Percentiles rank a stretch among this genome's conserved stretches.
phyloP scores from a whole-genome alignment of 64 coral and sea anemone species.

The Orbicella faveolata region DNA sequence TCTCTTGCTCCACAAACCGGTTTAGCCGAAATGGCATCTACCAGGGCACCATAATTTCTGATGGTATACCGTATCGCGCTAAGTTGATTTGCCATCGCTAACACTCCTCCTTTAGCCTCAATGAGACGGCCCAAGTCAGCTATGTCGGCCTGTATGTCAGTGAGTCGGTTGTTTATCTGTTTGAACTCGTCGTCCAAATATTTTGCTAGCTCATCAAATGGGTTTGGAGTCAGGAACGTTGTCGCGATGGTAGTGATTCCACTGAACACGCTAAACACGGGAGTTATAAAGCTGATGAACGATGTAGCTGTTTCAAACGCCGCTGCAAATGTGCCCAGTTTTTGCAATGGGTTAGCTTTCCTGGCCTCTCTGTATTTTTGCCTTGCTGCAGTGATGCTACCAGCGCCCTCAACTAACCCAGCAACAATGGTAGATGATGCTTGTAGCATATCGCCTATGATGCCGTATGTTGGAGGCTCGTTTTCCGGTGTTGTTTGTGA shows the following conservation, averaged over 20 bases:
- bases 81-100: constrained; percentile 32
- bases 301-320: constrained; percentile 30
- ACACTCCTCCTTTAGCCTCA: constrained; percentile 28
- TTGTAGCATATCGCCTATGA: constrained; percentile 28
- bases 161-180: constrained; percentile 46
- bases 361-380: constrained; percentile 37
- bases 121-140: constrained; percentile 30
- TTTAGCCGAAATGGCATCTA: constrained; percentile 8
- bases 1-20: constrained; percentile 51
- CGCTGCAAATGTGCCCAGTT: constrained; percentile 19
- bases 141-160: constrained; percentile 37
- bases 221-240: constrained; percentile 63
- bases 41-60: constrained; percentile 50
- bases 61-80: constrained; percentile 25
- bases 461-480: constrained; percentile 35
- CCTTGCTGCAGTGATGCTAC: background rate
- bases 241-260: constrained; percentile 47
- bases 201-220: constrained; percentile 54
- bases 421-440: constrained; percentile 40
- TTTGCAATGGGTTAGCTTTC: background rate
- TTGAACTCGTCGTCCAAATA: constrained; percentile 55
- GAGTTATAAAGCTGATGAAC: constrained; percentile 23
- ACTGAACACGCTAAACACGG: constrained; percentile 32
- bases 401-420: constrained; percentile 3
- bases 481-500: background rate